phyloP scores from a whole-genome alignment of 2,888 invertebrate species.

The Drosophila parthenogenetica region DNA sequence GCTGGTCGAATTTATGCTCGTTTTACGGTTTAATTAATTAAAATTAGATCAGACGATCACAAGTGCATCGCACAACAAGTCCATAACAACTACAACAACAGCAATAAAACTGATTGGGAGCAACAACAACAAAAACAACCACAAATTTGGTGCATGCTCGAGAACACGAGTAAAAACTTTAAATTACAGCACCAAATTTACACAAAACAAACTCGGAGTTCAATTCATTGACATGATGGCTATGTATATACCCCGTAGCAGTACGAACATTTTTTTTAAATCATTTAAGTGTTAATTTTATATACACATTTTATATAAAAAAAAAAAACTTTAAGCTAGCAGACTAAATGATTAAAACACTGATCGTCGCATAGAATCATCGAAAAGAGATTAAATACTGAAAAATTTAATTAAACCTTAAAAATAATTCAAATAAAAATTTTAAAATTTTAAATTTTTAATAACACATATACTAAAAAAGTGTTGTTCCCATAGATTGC shows the following conservation, averaged over 20 bases:
- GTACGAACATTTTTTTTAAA: too few species aligned
- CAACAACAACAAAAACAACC: conserved; percentile 11
- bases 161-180: conserved; percentile 29
- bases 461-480: too few species aligned
- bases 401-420: too few species aligned
- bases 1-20: conserved; percentile 26
- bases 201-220: conserved; percentile 13
- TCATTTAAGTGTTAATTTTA: too few species aligned
- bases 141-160: not conserved
- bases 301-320: too few species aligned
- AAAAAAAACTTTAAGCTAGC: too few species aligned
- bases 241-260: conserved; percentile 6
- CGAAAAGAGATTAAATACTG: too few species aligned
- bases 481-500: too few species aligned
- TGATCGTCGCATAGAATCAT: too few species aligned
- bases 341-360: too few species aligned
- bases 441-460: too few species aligned
- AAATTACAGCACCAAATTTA: conserved; percentile 30
- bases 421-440: too few species aligned
- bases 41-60: conserved; percentile 56
- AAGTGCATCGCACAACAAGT: conserved; percentile 49
- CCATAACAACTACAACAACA: conserved; percentile 25
- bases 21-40: conserved; percentile 50
- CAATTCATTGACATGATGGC: not conserved
- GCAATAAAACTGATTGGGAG: conserved; percentile 4